Evolutionary conservation across 2,113 vertebrate species (phyloP).

Genomic region (Brachirus orientalis): DNA sequence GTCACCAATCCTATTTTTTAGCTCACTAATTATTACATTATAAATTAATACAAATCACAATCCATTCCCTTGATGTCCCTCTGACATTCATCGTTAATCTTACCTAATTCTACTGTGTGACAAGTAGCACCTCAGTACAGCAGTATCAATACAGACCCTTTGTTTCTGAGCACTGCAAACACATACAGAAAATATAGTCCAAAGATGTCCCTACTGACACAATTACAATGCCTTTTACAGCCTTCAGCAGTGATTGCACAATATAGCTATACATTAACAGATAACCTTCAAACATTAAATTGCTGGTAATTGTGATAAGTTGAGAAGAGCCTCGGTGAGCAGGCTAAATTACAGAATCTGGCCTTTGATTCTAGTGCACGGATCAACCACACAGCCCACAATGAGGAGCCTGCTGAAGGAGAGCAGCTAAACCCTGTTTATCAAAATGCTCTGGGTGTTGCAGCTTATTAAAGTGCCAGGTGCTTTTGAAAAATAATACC

Average conservation of each 20-base stretch:
- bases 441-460: slow-evolving; percentile 73
- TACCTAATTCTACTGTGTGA: slow-evolving; percentile 8
- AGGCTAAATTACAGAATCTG: slow-evolving; percentile 52
- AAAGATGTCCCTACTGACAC: slow-evolving; percentile 30
- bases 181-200: slow-evolving; percentile 30
- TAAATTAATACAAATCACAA: slow-evolving; percentile 32
- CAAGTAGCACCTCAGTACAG: too few species aligned
- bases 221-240: slow-evolving; percentile 25
- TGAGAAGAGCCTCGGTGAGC: slow-evolving; percentile 30
- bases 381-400: slow-evolving; percentile 46
- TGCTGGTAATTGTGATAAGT: slow-evolving; percentile 57
- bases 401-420: slow-evolving; percentile 53
- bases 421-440: slow-evolving; percentile 67
- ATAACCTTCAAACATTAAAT: slow-evolving; percentile 48
- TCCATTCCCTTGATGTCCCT: slow-evolving; percentile 26
- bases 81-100: slow-evolving; percentile 5
- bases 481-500: slow-evolving; percentile 71
- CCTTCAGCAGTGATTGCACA: slow-evolving; percentile 24
- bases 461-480: slow-evolving; percentile 73
- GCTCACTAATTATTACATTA: too few species aligned
- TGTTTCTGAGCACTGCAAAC: slow-evolving; percentile 11
- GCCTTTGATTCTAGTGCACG: slow-evolving; percentile 40
- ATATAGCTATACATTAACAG: slow-evolving; percentile 40
- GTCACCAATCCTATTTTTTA: too few species aligned
- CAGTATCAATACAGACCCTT: not conserved